A percentile compares a stretch with the other conserved stretches of the same genome.
Evolutionary conservation across 2,888 invertebrate species (phyloP).

Genomic region (Podotricha telesiphe): DNA sequence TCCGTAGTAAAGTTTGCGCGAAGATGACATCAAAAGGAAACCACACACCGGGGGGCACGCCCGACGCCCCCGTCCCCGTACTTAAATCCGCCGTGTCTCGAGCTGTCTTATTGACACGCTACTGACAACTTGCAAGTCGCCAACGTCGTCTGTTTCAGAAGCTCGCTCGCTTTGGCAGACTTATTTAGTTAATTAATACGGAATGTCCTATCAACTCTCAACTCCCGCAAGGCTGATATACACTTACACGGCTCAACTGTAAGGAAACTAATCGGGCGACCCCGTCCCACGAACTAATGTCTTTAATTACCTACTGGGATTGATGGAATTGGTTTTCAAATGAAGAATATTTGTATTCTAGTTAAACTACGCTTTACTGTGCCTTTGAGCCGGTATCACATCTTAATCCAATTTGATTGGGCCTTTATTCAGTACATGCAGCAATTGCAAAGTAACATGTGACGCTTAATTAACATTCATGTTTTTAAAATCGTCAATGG

Average conservation of each 20-base stretch:
- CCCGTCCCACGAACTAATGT: conserved; percentile 52
- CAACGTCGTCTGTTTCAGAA: conserved; percentile 69
- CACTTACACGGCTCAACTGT: conserved; percentile 67
- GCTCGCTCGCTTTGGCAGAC: conserved; percentile 74
- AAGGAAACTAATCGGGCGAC: conserved; percentile 69
- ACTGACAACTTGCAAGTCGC: conserved; percentile 80
- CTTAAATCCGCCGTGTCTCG: conserved; percentile 79
- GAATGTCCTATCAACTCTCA: conserved; percentile 80
- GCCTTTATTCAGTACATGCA: conserved; percentile 4
- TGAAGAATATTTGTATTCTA: conserved; percentile 34
- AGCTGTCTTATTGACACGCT: conserved; percentile 82
- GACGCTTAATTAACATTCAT: conserved; percentile 11
- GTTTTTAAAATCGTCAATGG: not conserved
- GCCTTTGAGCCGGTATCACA: conserved; percentile 19
- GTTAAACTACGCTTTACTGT: conserved; percentile 21
- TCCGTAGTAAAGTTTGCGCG: conserved; percentile 84
- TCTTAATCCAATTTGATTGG: conserved; percentile 18
- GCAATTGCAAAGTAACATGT: not conserved
- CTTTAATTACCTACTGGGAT: conserved; percentile 67
- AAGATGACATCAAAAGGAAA: conserved; percentile 85
- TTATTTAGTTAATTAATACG: conserved; percentile 84
- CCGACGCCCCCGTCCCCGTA: conserved; percentile 68
- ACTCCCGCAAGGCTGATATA: conserved; percentile 73
- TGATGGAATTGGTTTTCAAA: conserved; percentile 53
- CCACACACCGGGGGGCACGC: conserved; percentile 81